Evolutionary conservation across 2,888 invertebrate genomes (phyloP).

Genomic region (Eupithecia inturbata): DNA sequence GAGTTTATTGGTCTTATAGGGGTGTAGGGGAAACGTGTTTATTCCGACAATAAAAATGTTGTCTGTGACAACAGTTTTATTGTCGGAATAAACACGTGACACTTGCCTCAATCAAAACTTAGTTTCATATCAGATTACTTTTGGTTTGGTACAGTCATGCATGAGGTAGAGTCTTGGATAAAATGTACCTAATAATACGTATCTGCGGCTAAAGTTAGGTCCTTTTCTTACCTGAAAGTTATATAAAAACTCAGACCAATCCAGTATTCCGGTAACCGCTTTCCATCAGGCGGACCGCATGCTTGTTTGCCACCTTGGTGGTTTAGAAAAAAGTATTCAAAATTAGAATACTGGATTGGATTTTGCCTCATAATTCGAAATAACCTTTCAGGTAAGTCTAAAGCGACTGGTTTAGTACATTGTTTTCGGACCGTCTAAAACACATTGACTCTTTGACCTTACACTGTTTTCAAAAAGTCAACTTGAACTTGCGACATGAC

Average conservation of each 20-base stretch:
- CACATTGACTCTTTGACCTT: not conserved
- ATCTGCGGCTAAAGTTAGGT: not conserved
- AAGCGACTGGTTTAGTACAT: not conserved
- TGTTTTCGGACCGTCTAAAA: not conserved
- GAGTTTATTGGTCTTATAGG: conserved; percentile 39
- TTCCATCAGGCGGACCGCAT: too few relatives aligned
- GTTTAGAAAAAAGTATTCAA: too few relatives aligned
- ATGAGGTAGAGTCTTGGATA: not conserved
- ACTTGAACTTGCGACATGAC: conserved; percentile 1
- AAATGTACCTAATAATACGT: not conserved
- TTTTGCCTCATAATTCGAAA: too few relatives aligned
- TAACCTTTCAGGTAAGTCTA: too few relatives aligned
- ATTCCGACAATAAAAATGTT: conserved; percentile 69
- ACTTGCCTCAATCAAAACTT: conserved; percentile 42
- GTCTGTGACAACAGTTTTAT: conserved; percentile 62
- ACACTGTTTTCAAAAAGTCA: conserved; percentile 1
- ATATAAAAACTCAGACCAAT: not conserved
- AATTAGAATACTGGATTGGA: too few relatives aligned
- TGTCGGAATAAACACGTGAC: too few relatives aligned
- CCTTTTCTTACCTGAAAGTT: not conserved
- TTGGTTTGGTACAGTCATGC: not conserved
- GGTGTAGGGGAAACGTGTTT: conserved; percentile 62
- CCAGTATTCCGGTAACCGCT: too few relatives aligned
- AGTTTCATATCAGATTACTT: conserved; percentile 25
- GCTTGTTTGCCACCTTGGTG: too few relatives aligned